These are phyloP conservation scores for Sminthurinus aureus DNA, from an alignment of 2,888 invertebrate species.

Conservation along the genomic window DNA sequence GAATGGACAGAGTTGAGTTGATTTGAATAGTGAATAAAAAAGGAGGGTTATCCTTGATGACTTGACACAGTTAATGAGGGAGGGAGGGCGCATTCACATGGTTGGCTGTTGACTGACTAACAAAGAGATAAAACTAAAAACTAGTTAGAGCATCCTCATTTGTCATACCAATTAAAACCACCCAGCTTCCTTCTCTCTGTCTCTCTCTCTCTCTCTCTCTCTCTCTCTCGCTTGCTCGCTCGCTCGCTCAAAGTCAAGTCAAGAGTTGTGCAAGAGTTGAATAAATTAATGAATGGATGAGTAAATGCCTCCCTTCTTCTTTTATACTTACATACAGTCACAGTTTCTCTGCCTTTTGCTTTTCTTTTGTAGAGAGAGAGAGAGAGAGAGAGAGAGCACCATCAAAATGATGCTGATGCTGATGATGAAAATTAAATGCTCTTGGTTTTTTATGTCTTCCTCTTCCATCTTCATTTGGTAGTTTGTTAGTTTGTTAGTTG, in stretches of 20 bases:
- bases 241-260: no score
- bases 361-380: no score
- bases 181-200: slow-evolving; percentile 7
- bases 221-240: background rate
- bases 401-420: no score
- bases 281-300: no score
- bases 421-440: slow-evolving; percentile 21
- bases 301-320: no score
- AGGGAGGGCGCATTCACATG: background rate
- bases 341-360: no score
- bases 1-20: background rate
- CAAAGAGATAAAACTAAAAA: slow-evolving; percentile 1
- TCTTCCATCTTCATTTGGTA: background rate
- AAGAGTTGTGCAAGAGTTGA: no score
- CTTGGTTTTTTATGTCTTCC: background rate
- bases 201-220: no score
- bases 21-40: background rate
- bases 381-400: no score
- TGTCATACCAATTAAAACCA: slow-evolving; percentile 41
- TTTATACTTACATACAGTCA: no score
- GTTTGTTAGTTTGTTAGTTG: background rate
- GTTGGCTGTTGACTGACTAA: slow-evolving; percentile 20
- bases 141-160: slow-evolving; percentile 40
- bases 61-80: background rate
- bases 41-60: background rate